Base-by-base conservation (phyloP, 2,888 invertebrate species). In the Nomada goodeniana region DNA sequence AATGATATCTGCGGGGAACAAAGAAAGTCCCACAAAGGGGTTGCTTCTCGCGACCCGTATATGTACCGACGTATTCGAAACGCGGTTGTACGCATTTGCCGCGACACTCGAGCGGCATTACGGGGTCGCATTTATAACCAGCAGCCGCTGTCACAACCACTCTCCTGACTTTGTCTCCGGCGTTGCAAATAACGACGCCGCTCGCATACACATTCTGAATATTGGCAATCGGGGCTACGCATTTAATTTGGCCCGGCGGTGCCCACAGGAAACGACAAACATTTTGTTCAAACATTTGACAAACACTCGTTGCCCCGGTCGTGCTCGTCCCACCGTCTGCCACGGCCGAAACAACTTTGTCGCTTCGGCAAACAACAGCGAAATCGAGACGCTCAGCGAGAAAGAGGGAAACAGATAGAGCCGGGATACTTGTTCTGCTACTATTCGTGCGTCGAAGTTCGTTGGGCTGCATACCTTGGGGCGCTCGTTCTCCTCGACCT, bases 271-370 rank as follows among this genome's bases (percentile, higher is more conserved):
- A 91, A 90, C 89, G 90, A 91, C 91, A 92, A 92, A 92, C 91
- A 92, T 91, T 92, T 91, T 90, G 91, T 91, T 92, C 92, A 92
- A 93, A 93, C 93, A 93, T 93, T 93, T 92, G 93, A 91, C 91
- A 90, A 93, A 92, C 92, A 92, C 92, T 93, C 92, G 89, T 91
- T 85, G 83, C 76, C 74, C 86, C 84, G 84, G 80, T 65, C 64
- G 74, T 64, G 70, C 72, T 75, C 65, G 73, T 84, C 84, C 84
- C 70, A 78, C 60, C 82, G 78, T 77, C 74, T 76, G 75, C 77
- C 70, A 57, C 69, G 74, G 61, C 84, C 85, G 87, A 91, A 89
- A 90, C 90, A 88, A 88, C 90, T 89, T 86, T 87, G 88, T 88
- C 88, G 91, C 89, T 91, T 90, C 74, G 85, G 88, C 89, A 92